Evolutionary conservation across 1,140 invertebrate genomes (phyloP).

Genomic region (Zaprionus taronus): DNA sequence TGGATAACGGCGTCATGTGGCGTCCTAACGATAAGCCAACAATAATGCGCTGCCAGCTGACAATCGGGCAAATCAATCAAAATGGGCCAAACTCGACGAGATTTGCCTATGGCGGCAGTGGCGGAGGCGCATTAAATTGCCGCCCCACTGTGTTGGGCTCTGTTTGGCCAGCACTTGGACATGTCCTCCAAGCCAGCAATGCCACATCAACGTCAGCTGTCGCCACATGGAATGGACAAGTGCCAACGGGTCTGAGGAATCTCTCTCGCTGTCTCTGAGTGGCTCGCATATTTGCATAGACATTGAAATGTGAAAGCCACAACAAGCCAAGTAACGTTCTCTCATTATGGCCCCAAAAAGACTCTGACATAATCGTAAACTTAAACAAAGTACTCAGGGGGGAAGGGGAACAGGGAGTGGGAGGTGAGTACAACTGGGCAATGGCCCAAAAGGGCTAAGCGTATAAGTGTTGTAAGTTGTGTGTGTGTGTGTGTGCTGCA

Average conservation of each 20-base stretch:
- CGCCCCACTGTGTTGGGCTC: conserved; percentile 15
- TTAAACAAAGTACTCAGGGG: conserved; percentile 42
- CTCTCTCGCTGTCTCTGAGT: background rate
- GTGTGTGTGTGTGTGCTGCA: conserved; percentile 1
- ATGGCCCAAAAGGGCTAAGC: conserved; percentile 12
- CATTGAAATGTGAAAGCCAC: conserved; percentile 71
- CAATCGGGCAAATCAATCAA: conserved; percentile 66
- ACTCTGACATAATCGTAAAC: conserved; percentile 67
- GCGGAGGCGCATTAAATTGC: background rate
- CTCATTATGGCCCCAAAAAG: conserved; percentile 50
- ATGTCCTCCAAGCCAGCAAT: conserved; percentile 24
- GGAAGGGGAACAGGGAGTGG: background rate
- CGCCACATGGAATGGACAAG: conserved; percentile 43
- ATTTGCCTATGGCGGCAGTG: conserved; percentile 13
- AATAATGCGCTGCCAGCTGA: conserved; percentile 45
- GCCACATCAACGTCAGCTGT: conserved; percentile 61
- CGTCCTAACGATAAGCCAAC: conserved; percentile 68
- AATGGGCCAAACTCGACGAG: conserved; percentile 42
- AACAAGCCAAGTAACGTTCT: conserved; percentile 29
- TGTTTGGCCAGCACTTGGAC: conserved; percentile 53
- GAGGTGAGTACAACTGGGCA: background rate
- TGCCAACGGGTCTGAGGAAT: conserved; percentile 12
- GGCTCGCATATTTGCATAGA: conserved; percentile 66
- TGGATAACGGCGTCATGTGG: conserved; percentile 3
- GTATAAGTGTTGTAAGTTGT: conserved; percentile 1